Base-by-base conservation (phyloP, 2,113 vertebrate genomes). In the Nanorana parkeri region DNA sequence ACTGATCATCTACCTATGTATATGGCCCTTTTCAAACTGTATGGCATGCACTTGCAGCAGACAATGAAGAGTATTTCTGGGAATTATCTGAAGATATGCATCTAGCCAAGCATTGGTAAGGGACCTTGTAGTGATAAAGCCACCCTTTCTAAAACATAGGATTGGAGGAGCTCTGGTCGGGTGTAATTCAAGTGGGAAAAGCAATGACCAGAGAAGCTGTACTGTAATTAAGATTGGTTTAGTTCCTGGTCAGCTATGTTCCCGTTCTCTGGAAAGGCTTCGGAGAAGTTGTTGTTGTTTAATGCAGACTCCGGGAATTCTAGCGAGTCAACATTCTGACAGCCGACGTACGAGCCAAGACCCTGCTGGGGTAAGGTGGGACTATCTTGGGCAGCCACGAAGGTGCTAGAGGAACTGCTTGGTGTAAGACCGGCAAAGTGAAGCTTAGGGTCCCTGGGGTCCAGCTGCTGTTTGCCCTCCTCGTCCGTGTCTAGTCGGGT, bases 391-490 rank as follows among this genome's bases (percentile, higher is more conserved):
- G 93, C 94, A n/a, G 95, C 93, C 68, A 93, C 76, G 16, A 93
- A 94, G 78, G 93, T 92, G 88, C 90, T 92, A 85, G 94, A 92
- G 3, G 91, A 90, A 15, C 87, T 90, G n/a, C 90, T 64, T 28
- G 91, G 91, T 20, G 85, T 86, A 63, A 88, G 87, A 89, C 88
- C 90, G 79, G 87, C 87, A 84, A 91, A 89, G 84, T 94, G 92
- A 47, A 90, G 86, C 90, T 93, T 92, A 84, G 93, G 84, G 90
- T 93, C 89, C 92, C 94, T 73, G 51, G 89, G 89, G 63, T 96
- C 95, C 79, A 95, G 92, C 0, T 93, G 94, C 56, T 93, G 93
- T 86, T 96, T 95, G 89, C 92, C 95, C 23, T 96, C 96, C 92
- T 96, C 86, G 0, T 90, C 94, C 0, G 92, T 94, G 90, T 97